Conservation (phyloP, 2,113 vertebrate genomes). For the Tauraco erythrolophus region DNA sequence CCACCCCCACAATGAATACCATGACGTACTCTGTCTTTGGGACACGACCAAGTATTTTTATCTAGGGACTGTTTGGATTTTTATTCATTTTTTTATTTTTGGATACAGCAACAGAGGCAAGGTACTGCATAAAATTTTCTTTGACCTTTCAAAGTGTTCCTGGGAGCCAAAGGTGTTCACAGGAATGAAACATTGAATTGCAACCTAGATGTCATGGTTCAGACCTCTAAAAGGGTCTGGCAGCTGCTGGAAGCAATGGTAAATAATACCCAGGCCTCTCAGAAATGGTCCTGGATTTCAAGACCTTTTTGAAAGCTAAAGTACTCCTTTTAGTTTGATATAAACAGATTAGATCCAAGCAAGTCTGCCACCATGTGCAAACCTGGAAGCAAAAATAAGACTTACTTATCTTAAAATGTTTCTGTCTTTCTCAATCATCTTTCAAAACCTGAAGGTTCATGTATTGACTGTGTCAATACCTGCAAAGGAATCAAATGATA, state of each 20-base stretch:
- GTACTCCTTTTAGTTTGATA: not conserved
- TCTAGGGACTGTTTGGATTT: not conserved
- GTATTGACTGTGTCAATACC: not conserved
- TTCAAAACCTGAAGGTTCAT: not conserved
- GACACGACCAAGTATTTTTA: not conserved
- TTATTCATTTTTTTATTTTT: not conserved
- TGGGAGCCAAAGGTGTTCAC: slow-evolving; percentile 42
- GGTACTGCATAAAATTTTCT: slow-evolving; percentile 16
- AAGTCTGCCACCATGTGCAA: not conserved
- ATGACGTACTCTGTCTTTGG: not conserved
- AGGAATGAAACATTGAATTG: slow-evolving; percentile 61
- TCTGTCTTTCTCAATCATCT: not conserved
- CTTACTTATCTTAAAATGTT: not conserved
- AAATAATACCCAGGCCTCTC: not conserved
- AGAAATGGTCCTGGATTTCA: not conserved
- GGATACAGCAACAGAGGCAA: not conserved
- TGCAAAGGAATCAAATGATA: not conserved
- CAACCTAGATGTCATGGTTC: slow-evolving; percentile 3
- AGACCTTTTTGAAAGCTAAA: not conserved
- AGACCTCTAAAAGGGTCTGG: slow-evolving; percentile 3
- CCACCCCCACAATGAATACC: not conserved
- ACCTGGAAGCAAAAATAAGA: not conserved
- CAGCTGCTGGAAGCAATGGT: not conserved
- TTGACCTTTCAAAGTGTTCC: slow-evolving; percentile 59
- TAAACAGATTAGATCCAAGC: not conserved